A percentile compares a stretch with the other conserved stretches of the same genome.
These are phyloP conservation scores for Saguinus imperator DNA, from an alignment of 2,113 vertebrate genomes.

Conservation along the genomic window DNA sequence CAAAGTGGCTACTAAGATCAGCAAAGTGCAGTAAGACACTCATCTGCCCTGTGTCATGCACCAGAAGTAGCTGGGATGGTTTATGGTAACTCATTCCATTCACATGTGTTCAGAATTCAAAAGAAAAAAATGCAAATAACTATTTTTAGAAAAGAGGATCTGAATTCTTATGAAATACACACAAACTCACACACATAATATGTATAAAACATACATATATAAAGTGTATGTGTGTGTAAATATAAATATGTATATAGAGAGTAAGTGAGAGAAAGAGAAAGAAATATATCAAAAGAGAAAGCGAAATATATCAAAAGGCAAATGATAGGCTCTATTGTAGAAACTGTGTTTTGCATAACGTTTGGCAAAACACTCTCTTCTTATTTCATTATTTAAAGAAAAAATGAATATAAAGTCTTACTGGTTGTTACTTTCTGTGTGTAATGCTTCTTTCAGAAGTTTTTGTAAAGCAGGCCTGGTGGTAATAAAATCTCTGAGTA, in stretches of 20 bases:
- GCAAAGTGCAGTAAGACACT: neutral
- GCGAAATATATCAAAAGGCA: neutral
- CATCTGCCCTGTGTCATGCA: neutral
- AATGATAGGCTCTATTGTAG: neutral
- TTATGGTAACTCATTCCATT: neutral
- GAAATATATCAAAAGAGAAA: neutral
- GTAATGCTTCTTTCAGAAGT: too few species aligned
- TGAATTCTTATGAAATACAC: neutral
- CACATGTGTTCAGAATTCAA: neutral
- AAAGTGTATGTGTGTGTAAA: neutral
- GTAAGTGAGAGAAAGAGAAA: neutral
- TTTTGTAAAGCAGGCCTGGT: too few species aligned
- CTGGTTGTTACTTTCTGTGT: neutral
- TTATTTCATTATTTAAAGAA: slow-evolving; percentile 15
- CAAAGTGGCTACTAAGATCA: neutral
- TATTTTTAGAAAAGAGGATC: neutral
- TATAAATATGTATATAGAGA: too few species aligned
- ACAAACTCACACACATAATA: neutral
- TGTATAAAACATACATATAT: neutral
- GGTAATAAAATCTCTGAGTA: too few species aligned
- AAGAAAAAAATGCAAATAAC: neutral
- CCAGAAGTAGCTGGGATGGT: neutral
- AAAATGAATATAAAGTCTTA: neutral
- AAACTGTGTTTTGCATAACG: neutral
- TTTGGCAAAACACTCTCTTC: neutral